phyloP scores from a whole-genome alignment of 2,797 vertebrate species.

The Poeciliopsis gracilis region DNA sequence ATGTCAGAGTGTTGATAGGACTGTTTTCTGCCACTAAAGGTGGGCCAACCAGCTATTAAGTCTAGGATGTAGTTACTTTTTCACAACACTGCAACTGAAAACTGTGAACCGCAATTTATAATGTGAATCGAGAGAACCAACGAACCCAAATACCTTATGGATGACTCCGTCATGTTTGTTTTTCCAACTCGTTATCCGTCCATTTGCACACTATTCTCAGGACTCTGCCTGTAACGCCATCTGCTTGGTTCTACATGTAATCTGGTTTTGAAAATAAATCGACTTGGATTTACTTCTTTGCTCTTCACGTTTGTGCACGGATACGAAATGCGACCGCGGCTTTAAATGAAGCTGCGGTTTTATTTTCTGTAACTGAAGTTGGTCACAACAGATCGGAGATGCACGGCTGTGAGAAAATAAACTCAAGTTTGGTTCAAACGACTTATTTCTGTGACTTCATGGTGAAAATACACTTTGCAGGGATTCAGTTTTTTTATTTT shows the following conservation, averaged over 20 bases:
- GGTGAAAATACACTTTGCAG: neutral
- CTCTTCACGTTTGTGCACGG: neutral
- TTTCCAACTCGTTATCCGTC: slow-evolving; percentile 15
- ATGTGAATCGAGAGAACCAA: slow-evolving; percentile 28
- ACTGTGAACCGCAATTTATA: slow-evolving; percentile 59
- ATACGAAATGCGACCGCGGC: slow-evolving; percentile 10
- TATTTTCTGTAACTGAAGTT: slow-evolving; percentile 19
- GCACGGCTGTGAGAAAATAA: slow-evolving; percentile 25
- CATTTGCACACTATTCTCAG: slow-evolving; percentile 61
- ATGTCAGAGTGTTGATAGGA: neutral
- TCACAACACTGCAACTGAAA: slow-evolving; percentile 31
- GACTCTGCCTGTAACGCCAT: slow-evolving; percentile 51
- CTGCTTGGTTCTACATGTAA: slow-evolving; percentile 38
- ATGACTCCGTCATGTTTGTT: slow-evolving; percentile 7
- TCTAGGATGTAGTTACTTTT: neutral
- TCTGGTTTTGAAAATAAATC: slow-evolving; percentile 48
- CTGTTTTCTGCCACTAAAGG: neutral
- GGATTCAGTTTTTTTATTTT: neutral
- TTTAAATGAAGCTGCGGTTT: slow-evolving; percentile 30
- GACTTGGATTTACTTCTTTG: slow-evolving; percentile 22
- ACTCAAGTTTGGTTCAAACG: neutral
- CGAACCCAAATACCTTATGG: slow-evolving; percentile 3
- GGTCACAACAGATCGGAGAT: neutral
- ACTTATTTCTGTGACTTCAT: neutral
- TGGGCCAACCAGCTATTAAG: neutral